Percentiles rank a stretch among this genome's conserved stretches.
These are phyloP conservation scores for Chaetorhynchus papuensis DNA, from an alignment of 2,113 vertebrate species.

Conservation along the genomic window DNA sequence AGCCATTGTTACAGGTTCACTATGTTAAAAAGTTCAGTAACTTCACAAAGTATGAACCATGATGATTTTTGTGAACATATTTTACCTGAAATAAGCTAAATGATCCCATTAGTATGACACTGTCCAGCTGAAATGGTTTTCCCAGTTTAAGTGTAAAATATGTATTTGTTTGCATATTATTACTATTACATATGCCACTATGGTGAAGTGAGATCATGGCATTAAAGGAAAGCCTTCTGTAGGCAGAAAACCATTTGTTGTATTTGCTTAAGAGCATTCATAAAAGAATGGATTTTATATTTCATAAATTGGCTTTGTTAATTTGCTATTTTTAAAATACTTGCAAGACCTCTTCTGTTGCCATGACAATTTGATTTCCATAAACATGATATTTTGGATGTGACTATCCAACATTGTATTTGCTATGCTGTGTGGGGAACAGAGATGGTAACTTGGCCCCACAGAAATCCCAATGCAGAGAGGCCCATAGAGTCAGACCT, in stretches of 20 bases:
- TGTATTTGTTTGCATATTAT: not conserved
- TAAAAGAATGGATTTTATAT: conserved; percentile 57
- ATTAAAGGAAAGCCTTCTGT: not conserved
- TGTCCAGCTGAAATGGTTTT: not conserved
- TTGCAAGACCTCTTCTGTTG: conserved; percentile 76
- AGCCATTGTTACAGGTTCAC: not conserved
- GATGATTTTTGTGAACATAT: not conserved
- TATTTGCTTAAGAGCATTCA: conserved; percentile 12
- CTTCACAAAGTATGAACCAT: not conserved
- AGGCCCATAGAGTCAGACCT: not conserved
- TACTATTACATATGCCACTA: not conserved
- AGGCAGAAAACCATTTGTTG: not conserved
- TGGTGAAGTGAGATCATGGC: not conserved
- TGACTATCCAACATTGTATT: conserved; percentile 40
- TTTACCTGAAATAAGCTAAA: not conserved
- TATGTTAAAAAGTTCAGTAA: not conserved
- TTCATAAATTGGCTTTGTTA: conserved; percentile 71
- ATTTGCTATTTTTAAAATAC: conserved; percentile 77
- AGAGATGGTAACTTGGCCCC: conserved; percentile 34
- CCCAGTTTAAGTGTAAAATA: not conserved
- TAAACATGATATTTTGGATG: conserved; percentile 67
- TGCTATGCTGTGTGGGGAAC: not conserved
- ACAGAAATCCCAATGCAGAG: not conserved
- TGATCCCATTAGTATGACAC: not conserved
- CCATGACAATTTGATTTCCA: conserved; percentile 76